Percentiles rank a stretch among this genome's conserved stretches.
These are phyloP conservation scores for Selene dorsalis DNA, from an alignment of 2,797 vertebrate species.

Conservation along the genomic window DNA sequence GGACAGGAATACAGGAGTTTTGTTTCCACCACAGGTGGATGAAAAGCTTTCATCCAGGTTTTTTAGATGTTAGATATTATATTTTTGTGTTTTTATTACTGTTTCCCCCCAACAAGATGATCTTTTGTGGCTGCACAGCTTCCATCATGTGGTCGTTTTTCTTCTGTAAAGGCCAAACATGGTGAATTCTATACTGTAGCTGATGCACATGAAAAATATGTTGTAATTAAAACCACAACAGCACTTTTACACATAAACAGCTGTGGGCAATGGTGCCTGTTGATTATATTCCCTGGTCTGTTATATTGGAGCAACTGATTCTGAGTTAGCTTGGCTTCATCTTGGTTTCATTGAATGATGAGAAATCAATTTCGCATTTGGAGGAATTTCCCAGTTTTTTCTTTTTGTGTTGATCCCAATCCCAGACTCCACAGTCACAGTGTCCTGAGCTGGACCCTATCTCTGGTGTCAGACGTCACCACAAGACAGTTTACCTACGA, in stretches of 20 bases:
- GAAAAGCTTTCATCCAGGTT: constrained; percentile 1
- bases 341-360: too few relatives aligned
- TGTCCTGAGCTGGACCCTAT: too few relatives aligned
- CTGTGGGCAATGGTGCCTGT: neutral
- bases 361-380: too few relatives aligned
- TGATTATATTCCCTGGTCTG: neutral
- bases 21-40: neutral
- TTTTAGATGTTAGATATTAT: neutral
- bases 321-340: neutral
- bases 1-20: neutral
- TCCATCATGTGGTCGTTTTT: neutral
- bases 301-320: neutral
- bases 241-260: neutral
- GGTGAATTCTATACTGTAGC: neutral
- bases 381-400: too few relatives aligned
- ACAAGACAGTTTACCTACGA: too few relatives aligned
- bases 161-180: neutral
- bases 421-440: too few relatives aligned
- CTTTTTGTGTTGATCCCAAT: too few relatives aligned
- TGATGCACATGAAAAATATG: neutral
- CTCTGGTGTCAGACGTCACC: too few relatives aligned
- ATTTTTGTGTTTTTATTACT: neutral
- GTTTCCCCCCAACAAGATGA: neutral
- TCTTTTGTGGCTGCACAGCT: too few relatives aligned
- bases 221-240: too few relatives aligned